phyloP scores from a whole-genome alignment of 92 coral and sea anemone species.

The Epizoanthus ramosus region DNA sequence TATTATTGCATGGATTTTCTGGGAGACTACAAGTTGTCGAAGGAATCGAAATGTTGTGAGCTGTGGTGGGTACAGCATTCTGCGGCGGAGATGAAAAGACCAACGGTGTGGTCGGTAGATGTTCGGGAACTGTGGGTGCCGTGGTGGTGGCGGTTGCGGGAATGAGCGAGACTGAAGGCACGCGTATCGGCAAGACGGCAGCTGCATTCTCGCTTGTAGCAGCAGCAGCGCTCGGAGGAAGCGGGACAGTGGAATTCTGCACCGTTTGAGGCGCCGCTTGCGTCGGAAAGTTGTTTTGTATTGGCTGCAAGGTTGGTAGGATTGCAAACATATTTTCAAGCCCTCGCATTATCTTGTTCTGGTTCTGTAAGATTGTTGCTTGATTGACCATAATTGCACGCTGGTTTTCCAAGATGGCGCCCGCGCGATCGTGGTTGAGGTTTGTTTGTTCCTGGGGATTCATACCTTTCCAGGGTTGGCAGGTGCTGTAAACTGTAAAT shows the following conservation, averaged over 20 bases:
- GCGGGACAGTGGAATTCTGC: constrained; percentile 22
- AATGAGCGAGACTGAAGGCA: constrained; percentile 40
- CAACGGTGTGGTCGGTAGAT: constrained; percentile 30
- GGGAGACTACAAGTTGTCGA: constrained; percentile 29
- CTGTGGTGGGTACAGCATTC: constrained; percentile 12
- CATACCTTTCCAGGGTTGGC: constrained; percentile 50
- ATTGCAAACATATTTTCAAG: constrained; percentile 75
- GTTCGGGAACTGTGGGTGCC: constrained; percentile 41
- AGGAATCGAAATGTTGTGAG: constrained; percentile 12
- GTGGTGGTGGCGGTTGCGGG: constrained; percentile 28
- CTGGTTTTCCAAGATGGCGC: constrained; percentile 98
- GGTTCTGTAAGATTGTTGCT: constrained; percentile 89
- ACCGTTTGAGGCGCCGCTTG: constrained; percentile 10
- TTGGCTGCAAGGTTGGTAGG: constrained; percentile 65
- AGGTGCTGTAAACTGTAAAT: constrained; percentile 10
- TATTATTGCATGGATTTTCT: background rate
- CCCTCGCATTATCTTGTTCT: constrained; percentile 90
- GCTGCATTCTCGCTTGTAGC: constrained; percentile 25
- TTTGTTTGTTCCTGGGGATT: constrained; percentile 68
- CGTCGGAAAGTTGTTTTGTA: constrained; percentile 20
- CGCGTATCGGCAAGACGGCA: constrained; percentile 25
- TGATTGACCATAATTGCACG: constrained; percentile 97
- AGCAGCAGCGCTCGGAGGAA: constrained; percentile 2
- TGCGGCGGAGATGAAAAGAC: constrained; percentile 22
- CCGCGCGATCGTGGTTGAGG: constrained; percentile 83